Percentiles rank a stretch among this genome's conserved stretches.
phyloP scores from a whole-genome alignment of 1,140 invertebrate species.

The Liolophura sinensis region DNA sequence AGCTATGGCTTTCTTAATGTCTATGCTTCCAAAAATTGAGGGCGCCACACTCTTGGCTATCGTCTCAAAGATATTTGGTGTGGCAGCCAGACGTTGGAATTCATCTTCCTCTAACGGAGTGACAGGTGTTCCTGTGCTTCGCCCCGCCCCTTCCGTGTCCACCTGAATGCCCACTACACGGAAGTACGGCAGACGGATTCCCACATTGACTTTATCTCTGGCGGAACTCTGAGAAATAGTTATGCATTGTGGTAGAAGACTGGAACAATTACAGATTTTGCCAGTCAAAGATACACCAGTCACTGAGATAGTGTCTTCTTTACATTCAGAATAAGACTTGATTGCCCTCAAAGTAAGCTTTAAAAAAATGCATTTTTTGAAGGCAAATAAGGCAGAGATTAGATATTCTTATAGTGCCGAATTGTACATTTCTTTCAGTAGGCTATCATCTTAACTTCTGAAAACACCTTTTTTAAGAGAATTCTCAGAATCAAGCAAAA shows the following conservation, averaged over 20 bases:
- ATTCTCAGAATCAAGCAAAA: no score
- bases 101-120: constrained; percentile 85
- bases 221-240: constrained; percentile 64
- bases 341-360: no score
- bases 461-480: no score
- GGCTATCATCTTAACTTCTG: no score
- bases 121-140: constrained; percentile 54
- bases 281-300: no score
- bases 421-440: no score
- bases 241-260: no score
- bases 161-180: constrained; percentile 90
- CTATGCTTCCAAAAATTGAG: constrained; percentile 91
- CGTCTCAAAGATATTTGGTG: constrained; percentile 86
- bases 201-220: constrained; percentile 86
- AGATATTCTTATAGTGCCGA: no score
- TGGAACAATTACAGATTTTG: no score
- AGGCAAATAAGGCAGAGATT: no score
- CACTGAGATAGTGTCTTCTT: no score
- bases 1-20: constrained; percentile 98
- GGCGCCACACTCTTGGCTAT: constrained; percentile 93
- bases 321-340: constrained; percentile 1
- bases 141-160: constrained; percentile 79
- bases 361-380: no score
- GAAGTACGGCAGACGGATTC: constrained; percentile 91
- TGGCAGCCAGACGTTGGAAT: constrained; percentile 82